Conservation (phyloP, 2,113 vertebrate species). For the Marcusenius ussheri region DNA sequence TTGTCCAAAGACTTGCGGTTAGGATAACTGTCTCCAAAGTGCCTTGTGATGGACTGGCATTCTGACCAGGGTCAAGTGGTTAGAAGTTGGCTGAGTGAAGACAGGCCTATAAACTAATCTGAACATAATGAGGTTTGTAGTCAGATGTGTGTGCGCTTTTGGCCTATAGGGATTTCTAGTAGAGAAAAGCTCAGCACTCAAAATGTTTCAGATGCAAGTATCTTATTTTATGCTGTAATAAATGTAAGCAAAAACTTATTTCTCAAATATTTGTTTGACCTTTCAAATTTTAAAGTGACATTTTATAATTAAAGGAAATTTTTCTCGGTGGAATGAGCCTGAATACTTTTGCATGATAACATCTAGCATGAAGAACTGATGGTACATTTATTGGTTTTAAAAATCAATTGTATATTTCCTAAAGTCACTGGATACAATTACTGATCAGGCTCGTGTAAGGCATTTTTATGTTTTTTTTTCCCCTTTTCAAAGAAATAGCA, state of each 20-base stretch:
- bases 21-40: neutral
- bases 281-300: neutral
- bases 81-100: neutral
- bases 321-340: neutral
- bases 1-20: neutral
- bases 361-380: neutral
- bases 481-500: neutral
- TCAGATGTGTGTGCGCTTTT: neutral
- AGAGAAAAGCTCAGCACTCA: neutral
- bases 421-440: neutral
- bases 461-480: neutral
- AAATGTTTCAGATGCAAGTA: neutral
- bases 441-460: neutral
- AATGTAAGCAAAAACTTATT: neutral
- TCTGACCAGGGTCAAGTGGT: neutral
- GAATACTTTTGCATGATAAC: neutral
- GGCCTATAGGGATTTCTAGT: neutral
- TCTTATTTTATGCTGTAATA: neutral
- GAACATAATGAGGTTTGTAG: neutral
- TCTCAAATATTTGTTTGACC: neutral
- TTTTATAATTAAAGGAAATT: neutral
- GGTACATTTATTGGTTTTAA: neutral
- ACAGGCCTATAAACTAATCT: neutral
- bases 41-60: neutral
- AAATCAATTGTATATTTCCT: neutral